Evolutionary conservation across 2,797 vertebrate genomes (phyloP).

Genomic region (Acrossocheilus wenchowensis): DNA sequence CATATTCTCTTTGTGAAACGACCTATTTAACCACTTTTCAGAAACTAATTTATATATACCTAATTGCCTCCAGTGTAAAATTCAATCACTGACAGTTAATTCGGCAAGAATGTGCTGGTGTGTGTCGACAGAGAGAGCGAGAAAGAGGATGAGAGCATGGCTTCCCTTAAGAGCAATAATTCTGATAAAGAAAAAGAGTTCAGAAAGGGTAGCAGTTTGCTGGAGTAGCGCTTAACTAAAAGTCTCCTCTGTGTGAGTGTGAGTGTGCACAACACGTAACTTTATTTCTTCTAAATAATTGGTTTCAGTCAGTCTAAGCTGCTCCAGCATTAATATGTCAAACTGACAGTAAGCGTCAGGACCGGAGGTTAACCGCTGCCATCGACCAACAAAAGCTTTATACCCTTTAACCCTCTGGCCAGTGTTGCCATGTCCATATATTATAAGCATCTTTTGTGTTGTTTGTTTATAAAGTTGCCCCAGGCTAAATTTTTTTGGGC

Average conservation of each 20-base stretch:
- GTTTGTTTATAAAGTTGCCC: conserved; percentile 2
- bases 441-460: background rate
- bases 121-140: conserved; percentile 16
- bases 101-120: conserved; percentile 10
- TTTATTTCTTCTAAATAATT: conserved; percentile 20
- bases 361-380: conserved; percentile 23
- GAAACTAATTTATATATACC: conserved; percentile 46
- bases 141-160: background rate
- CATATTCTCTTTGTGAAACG: conserved; percentile 27
- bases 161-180: conserved; percentile 25
- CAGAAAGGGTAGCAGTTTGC: conserved; percentile 8
- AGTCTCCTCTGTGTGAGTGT: conserved; percentile 13
- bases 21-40: conserved; percentile 44
- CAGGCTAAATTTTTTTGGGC: background rate
- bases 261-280: background rate
- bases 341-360: conserved; percentile 30
- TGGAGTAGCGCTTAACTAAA: conserved; percentile 23
- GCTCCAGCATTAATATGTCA: conserved; percentile 45
- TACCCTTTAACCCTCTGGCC: background rate
- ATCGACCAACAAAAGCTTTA: conserved; percentile 13
- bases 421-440: background rate
- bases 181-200: conserved; percentile 37
- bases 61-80: conserved; percentile 44
- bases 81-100: conserved; percentile 45
- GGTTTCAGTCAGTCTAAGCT: conserved; percentile 37